These are phyloP conservation scores for Micromussa lordhowensis DNA, from an alignment of 92 coral and sea anemone genomes.

Conservation along the genomic window DNA sequence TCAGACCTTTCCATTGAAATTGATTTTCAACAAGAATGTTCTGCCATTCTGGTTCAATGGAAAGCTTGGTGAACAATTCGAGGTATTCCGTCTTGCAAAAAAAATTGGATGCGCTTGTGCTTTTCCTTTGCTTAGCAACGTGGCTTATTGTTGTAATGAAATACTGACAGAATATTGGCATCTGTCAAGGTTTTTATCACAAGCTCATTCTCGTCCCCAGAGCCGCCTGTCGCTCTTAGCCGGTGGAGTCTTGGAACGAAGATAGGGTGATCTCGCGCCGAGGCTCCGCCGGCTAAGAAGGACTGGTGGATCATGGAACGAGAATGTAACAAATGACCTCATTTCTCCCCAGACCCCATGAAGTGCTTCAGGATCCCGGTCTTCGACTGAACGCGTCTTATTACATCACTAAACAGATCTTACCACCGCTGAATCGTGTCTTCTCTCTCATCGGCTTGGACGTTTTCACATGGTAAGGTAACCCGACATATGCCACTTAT, in stretches of 20 bases:
- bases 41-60: neutral
- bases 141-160: too few relatives aligned
- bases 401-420: slow-evolving; percentile 93
- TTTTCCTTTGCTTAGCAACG: neutral
- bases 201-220: too few relatives aligned
- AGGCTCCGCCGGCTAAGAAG: too few relatives aligned
- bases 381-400: slow-evolving; percentile 91
- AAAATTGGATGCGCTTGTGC: neutral
- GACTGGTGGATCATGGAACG: too few relatives aligned
- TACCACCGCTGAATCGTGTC: slow-evolving; percentile 91
- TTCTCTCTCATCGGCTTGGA: slow-evolving; percentile 89
- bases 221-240: too few relatives aligned
- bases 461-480: slow-evolving; percentile 82
- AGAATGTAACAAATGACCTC: neutral
- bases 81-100: too few relatives aligned
- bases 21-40: neutral
- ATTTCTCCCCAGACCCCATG: slow-evolving; percentile 76
- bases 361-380: slow-evolving; percentile 86
- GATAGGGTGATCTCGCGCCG: too few relatives aligned
- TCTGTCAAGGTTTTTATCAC: too few relatives aligned
- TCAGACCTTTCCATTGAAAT: neutral
- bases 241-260: too few relatives aligned
- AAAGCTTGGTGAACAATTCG: neutral
- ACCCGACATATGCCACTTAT: too few relatives aligned
- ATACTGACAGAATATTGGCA: too few relatives aligned